Conservation (phyloP, 2,888 invertebrate species). For the Drepana falcataria region DNA sequence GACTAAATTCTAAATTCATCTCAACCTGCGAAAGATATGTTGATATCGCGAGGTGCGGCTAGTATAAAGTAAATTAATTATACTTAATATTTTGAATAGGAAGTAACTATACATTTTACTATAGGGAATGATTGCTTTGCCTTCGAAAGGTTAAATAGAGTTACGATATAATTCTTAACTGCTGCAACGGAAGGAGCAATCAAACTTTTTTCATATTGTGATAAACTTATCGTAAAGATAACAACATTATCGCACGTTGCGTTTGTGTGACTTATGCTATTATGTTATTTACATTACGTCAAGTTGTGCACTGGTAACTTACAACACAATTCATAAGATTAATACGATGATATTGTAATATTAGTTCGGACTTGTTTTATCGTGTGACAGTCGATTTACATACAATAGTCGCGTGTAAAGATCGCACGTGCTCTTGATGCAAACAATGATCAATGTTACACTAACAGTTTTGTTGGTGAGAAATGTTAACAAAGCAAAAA, state of each 20-base stretch:
- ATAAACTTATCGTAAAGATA: not conserved
- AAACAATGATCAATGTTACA: constrained; percentile 64
- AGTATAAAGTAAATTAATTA: no score
- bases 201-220: not conserved
- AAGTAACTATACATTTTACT: no score
- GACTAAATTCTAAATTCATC: no score
- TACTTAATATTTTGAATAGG: no score
- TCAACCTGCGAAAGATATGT: no score
- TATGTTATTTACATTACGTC: not conserved
- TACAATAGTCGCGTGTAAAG: constrained; percentile 59
- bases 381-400: constrained; percentile 57
- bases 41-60: no score
- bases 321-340: not conserved
- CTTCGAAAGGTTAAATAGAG: constrained; percentile 21
- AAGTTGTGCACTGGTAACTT: not conserved
- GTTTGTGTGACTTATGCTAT: not conserved
- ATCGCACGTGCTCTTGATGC: constrained; percentile 65
- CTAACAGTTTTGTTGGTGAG: constrained; percentile 29
- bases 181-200: constrained; percentile 1
- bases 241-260: not conserved
- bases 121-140: constrained; percentile 15
- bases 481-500: constrained; percentile 30
- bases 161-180: constrained; percentile 15
- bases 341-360: not conserved
- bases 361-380: constrained; percentile 18